These are phyloP conservation scores for Hypercompe scribonia DNA, from an alignment of 2,888 invertebrate genomes.

Conservation along the genomic window DNA sequence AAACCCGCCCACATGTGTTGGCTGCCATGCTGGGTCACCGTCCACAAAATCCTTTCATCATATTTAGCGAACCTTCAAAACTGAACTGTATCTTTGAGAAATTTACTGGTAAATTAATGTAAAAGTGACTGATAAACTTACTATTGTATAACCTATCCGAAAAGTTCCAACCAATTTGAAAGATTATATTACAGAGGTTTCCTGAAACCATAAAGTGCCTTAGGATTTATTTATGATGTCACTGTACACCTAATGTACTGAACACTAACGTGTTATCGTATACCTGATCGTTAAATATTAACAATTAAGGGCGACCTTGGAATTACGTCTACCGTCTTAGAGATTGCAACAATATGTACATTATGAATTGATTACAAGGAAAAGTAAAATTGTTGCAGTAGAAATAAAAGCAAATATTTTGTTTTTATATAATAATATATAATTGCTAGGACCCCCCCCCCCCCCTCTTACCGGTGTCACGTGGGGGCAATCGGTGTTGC, in stretches of 20 bases:
- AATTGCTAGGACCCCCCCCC: too few relatives aligned
- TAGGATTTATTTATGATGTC: slow-evolving; percentile 9
- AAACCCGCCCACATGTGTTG: background rate
- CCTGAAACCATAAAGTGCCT: slow-evolving; percentile 13
- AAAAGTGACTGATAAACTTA: background rate
- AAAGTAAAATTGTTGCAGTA: too few relatives aligned
- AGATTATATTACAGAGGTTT: slow-evolving; percentile 11
- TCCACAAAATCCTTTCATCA: background rate
- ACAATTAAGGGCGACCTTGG: background rate
- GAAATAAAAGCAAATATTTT: background rate
- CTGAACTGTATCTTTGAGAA: background rate
- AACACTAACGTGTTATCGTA: slow-evolving; percentile 3
- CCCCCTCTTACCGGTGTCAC: too few relatives aligned
- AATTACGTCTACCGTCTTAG: background rate
- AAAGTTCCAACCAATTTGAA: slow-evolving; percentile 4
- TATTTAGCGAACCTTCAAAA: background rate
- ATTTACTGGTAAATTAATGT: background rate
- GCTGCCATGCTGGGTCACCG: background rate
- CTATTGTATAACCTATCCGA: background rate
- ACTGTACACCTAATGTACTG: slow-evolving; percentile 8
- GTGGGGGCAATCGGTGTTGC: too few relatives aligned
- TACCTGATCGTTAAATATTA: slow-evolving; percentile 6
- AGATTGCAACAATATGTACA: background rate
- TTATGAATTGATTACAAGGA: background rate
- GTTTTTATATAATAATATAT: too few relatives aligned